Evolutionary conservation across 1,140 invertebrate species (phyloP), one percentile per base, ranked within the genome.

Genomic region (Grapholita molesta): DNA sequence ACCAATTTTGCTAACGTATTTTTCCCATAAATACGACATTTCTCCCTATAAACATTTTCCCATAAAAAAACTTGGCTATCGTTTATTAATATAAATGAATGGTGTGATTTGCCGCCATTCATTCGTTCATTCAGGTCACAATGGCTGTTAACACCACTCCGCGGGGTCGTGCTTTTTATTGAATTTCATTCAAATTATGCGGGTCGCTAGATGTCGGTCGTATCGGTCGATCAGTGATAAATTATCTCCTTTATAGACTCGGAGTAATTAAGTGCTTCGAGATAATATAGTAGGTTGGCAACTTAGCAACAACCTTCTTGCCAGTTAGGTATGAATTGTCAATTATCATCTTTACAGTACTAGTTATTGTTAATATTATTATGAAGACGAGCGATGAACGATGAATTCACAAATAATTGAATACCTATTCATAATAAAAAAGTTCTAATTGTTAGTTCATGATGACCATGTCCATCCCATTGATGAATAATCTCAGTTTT

Each of bases 141-240:
- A 88, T 84, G 65, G 75, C 53, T 33, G 69, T 80, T 72, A 75
- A 67, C 68, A 65, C n/a, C 61, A 69, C 69, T 71, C 70, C 71
- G 76, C 55, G 73, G 76, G 79, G 75, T 83, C 76, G 73, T 72
- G 77, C 79, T 83, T 81, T 86, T 84, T 84, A 83, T 84, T 83
- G 73, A 74, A 75, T 81, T 68, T 71, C 53, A 79, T 81, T 79
- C 68, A 72, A 70, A 72, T 75, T 78, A 86, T 86, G 82, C 80
- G 84, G 82, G 82, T 65, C 18, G 64, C 28, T 33, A 12, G n/a
- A 38, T 23, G 64, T 61, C 23, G 55, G 25, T 30, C 55, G 25
- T 61, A 61, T 61, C 55, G 12, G 24, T 18, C 55, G 55, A 61
- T 61, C 55, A 61, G 55, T 61, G 55, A 61, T 61, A 61, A 28